Percentiles rank a stretch among this genome's conserved stretches.
phyloP scores from a whole-genome alignment of 2,888 invertebrate genomes.

The Nasonovia ribisnigri region DNA sequence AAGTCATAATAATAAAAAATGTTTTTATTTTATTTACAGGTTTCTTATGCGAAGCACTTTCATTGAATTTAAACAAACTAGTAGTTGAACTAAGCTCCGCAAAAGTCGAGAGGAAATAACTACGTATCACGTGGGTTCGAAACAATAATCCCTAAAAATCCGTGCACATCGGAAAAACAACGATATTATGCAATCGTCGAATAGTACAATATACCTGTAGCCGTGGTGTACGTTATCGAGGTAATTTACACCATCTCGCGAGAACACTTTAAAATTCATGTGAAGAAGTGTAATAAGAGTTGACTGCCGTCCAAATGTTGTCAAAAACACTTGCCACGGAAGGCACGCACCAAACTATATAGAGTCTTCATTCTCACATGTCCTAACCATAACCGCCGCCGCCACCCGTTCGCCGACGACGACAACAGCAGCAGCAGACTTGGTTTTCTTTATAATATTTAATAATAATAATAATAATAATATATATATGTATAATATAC shows the following conservation, averaged over 20 bases:
- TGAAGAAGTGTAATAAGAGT: background rate
- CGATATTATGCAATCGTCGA: background rate
- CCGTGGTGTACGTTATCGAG: background rate
- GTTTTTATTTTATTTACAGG: background rate
- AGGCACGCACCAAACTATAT: background rate
- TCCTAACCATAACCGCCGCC: background rate
- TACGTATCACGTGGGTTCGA: background rate
- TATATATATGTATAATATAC: background rate
- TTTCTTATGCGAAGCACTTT: background rate
- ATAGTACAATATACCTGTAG: background rate
- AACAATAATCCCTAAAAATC: background rate
- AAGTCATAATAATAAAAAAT: background rate
- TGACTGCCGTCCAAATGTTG: slow-evolving; percentile 31
- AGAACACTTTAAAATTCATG: background rate
- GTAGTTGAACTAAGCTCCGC: background rate
- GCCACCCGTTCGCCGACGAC: no score
- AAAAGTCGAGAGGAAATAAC: background rate
- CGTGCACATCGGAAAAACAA: background rate
- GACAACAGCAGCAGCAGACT: background rate
- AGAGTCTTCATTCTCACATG: background rate
- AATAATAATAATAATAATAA: slow-evolving; percentile 11
- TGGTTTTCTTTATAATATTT: background rate
- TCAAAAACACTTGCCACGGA: background rate
- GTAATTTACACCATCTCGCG: background rate
- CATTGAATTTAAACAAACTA: background rate